Base-by-base conservation (phyloP, 2,888 invertebrate genomes). In the Synanthedon vespiformis region DNA sequence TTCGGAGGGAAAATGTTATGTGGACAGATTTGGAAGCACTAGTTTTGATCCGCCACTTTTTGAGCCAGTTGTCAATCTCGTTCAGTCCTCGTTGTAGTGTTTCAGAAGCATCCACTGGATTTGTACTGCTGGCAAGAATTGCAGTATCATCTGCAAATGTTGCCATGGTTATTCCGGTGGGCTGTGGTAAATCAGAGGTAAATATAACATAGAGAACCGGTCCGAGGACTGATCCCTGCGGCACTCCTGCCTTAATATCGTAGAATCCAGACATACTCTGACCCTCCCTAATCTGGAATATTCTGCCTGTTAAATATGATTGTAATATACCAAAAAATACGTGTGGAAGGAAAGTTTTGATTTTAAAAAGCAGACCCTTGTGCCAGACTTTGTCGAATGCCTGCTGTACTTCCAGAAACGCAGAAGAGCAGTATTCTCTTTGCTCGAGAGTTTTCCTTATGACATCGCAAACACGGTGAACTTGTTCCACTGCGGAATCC, bases 71-170 rank as follows among this genome's bases (percentile, higher is more conserved):
- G 16, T 48, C 11, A 12, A 18, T 48, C 10, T 8, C 16, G 18
- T n/a, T 4, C 5, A 14, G 16, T 3, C 22, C 10, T 18, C 12
- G 14, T 18, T 48, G 48, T 4, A 48, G 10, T 5, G 11, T 16
- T 3, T 10, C 8, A 1, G 22, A 40, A n/a, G 47, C 49, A 4
- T 27, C 40, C 4, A 13, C 13, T 5, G 40, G 50, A 11, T 48
- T 16, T n/a, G 2, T 4, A 10, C 13, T 40, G 0, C 27, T 14
- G 12, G 52, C 22, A 6, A 51, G 18, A 12, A 40, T n/a, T 11
- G 54, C 54, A 48, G 47, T 54, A 40, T 54, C 52, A 49, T 51
- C 54, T 3, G 51, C 49, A 51, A 34, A 51, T n/a, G 54, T 54
- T 18, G 51, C 54, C 12, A 51, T 16, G 2, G 48, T 53, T 18